phyloP scores from a whole-genome alignment of 2,113 vertebrate genomes.

The Oryzias curvinotus region DNA sequence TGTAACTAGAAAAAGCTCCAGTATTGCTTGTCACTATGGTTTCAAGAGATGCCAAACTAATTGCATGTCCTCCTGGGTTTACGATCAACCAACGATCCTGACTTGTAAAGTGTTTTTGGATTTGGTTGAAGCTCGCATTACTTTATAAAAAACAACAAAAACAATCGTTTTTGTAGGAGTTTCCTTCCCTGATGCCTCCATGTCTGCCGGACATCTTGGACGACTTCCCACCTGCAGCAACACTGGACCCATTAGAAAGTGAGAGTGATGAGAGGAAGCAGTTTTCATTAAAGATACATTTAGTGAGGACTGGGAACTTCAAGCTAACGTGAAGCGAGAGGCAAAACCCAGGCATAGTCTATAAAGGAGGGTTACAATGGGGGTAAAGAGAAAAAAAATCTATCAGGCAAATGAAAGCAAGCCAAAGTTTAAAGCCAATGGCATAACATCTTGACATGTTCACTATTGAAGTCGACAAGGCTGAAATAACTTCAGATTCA shows the following conservation, averaged over 20 bases:
- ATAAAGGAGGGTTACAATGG: conserved; percentile 35
- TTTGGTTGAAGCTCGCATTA: too few relatives aligned
- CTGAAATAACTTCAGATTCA: too few relatives aligned
- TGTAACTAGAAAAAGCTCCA: conserved; percentile 43
- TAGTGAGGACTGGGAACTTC: conserved; percentile 59
- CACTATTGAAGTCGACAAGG: too few relatives aligned
- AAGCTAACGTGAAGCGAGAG: conserved; percentile 50
- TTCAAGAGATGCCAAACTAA: conserved; percentile 48
- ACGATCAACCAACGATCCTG: conserved; percentile 13
- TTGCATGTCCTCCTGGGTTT: conserved; percentile 44
- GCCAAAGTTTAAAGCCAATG: conserved; percentile 45
- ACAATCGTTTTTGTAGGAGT: conserved; percentile 8
- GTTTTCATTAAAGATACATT: conserved; percentile 78
- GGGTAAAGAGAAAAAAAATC: conserved; percentile 34
- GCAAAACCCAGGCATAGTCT: conserved; percentile 50
- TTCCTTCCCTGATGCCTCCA: conserved; percentile 1
- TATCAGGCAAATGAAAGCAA: conserved; percentile 40
- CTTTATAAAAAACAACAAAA: too few relatives aligned
- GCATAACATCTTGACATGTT: too few relatives aligned
- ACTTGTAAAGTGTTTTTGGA: conserved; percentile 25
- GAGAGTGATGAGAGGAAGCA: conserved; percentile 63
- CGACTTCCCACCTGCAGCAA: conserved; percentile 61
- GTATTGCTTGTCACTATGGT: conserved; percentile 39
- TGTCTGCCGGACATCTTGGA: conserved; percentile 39
- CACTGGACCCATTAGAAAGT: conserved; percentile 60